Conservation (phyloP, 2,888 invertebrate genomes). For the Hemistola chrysoprasaria region DNA sequence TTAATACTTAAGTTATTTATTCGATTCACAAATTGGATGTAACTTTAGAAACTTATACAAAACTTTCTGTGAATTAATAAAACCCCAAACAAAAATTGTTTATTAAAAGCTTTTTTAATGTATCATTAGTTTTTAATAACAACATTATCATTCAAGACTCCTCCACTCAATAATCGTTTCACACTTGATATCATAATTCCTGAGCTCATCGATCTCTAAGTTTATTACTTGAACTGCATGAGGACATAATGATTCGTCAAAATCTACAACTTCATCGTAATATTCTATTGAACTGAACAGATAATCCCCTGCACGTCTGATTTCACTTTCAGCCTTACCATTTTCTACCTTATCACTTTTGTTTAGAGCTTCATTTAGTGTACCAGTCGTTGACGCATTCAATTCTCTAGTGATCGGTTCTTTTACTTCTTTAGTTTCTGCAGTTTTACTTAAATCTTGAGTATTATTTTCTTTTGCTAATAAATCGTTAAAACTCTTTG, state of each 20-base stretch:
- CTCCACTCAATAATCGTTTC: slow-evolving; percentile 54
- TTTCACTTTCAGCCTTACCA: slow-evolving; percentile 21
- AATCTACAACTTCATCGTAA: slow-evolving; percentile 53
- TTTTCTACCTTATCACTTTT: slow-evolving; percentile 17
- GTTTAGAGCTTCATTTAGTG: slow-evolving; percentile 9
- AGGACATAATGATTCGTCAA: slow-evolving; percentile 44
- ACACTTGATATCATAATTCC: slow-evolving; percentile 59
- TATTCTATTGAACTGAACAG: slow-evolving; percentile 63
- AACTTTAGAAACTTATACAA: too few species aligned
- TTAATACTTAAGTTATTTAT: too few species aligned
- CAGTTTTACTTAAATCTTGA: neutral
- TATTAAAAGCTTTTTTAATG: too few species aligned
- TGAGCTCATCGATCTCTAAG: slow-evolving; percentile 51
- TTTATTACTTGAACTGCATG: slow-evolving; percentile 47
- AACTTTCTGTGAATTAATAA: too few species aligned
- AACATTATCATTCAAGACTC: slow-evolving; percentile 44
- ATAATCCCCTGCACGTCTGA: slow-evolving; percentile 53
- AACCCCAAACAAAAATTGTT: too few species aligned
- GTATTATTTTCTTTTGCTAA: slow-evolving; percentile 3
- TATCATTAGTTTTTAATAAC: too few species aligned
- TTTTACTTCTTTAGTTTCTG: slow-evolving; percentile 3
- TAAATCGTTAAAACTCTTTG: slow-evolving; percentile 15
- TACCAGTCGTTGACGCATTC: slow-evolving; percentile 25
- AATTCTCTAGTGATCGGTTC: neutral
- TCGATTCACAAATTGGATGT: too few species aligned